Conservation (phyloP, 2,113 vertebrate genomes). For the Ailurus styani region DNA sequence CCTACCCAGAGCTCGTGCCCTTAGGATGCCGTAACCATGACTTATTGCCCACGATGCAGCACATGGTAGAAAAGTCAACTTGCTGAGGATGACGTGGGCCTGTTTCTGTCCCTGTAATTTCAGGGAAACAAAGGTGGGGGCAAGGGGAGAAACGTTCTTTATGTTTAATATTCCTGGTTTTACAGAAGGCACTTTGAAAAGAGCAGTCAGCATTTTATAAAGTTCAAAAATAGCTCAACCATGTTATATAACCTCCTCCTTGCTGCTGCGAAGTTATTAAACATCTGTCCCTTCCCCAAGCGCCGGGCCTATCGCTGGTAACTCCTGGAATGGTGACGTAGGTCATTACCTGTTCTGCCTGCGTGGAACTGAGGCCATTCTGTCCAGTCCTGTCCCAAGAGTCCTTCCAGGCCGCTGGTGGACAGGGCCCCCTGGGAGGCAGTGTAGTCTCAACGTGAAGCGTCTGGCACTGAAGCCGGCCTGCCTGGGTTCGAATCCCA, state of each 20-base stretch:
- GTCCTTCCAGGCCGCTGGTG: neutral
- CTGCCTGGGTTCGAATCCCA: neutral
- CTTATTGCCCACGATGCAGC: too few relatives aligned
- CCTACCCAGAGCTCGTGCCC: accelerated
- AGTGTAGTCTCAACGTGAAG: accelerated
- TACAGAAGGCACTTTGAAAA: conserved; percentile 63
- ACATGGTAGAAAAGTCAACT: neutral
- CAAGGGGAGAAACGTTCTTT: neutral
- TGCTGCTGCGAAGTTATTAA: conserved; percentile 66
- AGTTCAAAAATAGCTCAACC: conserved; percentile 74
- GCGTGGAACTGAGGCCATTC: neutral
- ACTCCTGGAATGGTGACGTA: neutral
- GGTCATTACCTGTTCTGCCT: neutral
- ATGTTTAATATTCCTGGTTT: conserved; percentile 56
- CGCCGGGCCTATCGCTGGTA: neutral
- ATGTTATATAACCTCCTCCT: conserved; percentile 65
- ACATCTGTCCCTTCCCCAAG: conserved; percentile 62
- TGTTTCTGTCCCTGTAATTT: neutral
- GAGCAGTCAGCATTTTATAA: conserved; percentile 72
- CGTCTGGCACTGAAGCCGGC: neutral
- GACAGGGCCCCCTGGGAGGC: neutral
- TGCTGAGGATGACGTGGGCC: neutral
- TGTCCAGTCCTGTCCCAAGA: neutral
- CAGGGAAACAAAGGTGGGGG: neutral
- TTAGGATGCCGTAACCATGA: neutral